Percentiles rank a stretch among this genome's conserved stretches.
These are phyloP conservation scores for Cheilosia grossa DNA, from an alignment of 2,888 invertebrate species.

Conservation along the genomic window DNA sequence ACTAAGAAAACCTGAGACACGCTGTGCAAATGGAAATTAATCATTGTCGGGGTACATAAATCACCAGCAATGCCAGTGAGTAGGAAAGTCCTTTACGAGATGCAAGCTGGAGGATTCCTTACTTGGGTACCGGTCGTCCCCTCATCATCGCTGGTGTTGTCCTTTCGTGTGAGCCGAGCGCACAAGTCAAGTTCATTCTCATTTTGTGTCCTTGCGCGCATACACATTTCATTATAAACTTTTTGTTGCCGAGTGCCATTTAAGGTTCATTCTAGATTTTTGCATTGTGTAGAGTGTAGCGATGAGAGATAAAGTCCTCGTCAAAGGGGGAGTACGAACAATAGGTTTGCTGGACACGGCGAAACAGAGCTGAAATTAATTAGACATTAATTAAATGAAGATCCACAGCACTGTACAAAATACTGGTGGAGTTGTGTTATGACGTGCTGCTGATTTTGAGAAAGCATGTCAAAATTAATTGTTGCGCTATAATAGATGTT, in stretches of 20 bases:
- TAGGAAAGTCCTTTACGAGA: slow-evolving; percentile 10
- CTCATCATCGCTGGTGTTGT: slow-evolving; percentile 27
- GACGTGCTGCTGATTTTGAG: slow-evolving; percentile 19
- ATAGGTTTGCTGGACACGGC: slow-evolving; percentile 27
- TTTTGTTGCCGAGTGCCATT: slow-evolving; percentile 30
- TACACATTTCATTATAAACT: slow-evolving; percentile 7
- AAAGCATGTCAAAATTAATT: slow-evolving; percentile 6
- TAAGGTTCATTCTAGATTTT: slow-evolving; percentile 20
- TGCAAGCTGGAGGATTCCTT: slow-evolving; percentile 8
- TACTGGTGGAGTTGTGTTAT: not conserved
- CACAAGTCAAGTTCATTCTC: slow-evolving; percentile 54
- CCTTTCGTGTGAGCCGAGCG: slow-evolving; percentile 31
- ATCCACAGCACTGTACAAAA: not conserved
- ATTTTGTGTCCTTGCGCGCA: slow-evolving; percentile 7
- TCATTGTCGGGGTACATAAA: slow-evolving; percentile 60
- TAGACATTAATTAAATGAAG: slow-evolving; percentile 55
- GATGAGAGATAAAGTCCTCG: slow-evolving; percentile 31
- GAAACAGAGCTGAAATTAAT: slow-evolving; percentile 36
- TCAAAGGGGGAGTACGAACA: slow-evolving; percentile 15
- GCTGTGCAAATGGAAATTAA: slow-evolving; percentile 62
- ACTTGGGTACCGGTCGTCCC: not conserved
- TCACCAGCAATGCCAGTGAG: slow-evolving; percentile 34
- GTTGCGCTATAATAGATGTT: not conserved
- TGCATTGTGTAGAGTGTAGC: slow-evolving; percentile 20
- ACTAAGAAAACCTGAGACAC: slow-evolving; percentile 33